A percentile compares a stretch with the other conserved stretches of the same genome.
These are phyloP conservation scores for Rhadinocentrus ornatus DNA, from an alignment of 2,797 vertebrate genomes.

Conservation along the genomic window DNA sequence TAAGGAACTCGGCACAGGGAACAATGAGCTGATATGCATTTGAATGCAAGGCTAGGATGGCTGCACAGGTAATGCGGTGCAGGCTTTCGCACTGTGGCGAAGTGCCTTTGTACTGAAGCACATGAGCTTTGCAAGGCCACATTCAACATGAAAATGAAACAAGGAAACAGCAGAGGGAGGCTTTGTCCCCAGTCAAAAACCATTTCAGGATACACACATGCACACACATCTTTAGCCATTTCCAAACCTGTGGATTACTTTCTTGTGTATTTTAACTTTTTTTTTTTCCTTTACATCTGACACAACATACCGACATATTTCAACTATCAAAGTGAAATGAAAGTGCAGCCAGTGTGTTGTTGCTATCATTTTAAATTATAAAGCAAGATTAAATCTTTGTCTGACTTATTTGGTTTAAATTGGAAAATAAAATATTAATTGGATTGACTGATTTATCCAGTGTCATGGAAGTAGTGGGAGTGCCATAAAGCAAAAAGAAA, in stretches of 20 bases:
- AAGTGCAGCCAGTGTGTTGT: neutral
- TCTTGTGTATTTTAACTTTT: slow-evolving; percentile 37
- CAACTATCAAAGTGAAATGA: slow-evolving; percentile 1
- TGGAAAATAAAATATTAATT: neutral
- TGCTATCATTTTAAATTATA: neutral
- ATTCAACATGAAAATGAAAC: slow-evolving; percentile 71
- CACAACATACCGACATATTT: slow-evolving; percentile 15
- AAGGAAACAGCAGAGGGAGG: slow-evolving; percentile 34
- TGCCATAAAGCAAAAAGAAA: slow-evolving; percentile 16
- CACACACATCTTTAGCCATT: slow-evolving; percentile 7
- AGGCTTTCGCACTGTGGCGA: slow-evolving; percentile 31
- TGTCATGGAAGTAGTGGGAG: neutral
- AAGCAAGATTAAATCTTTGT: slow-evolving; percentile 7
- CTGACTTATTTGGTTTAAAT: slow-evolving; percentile 18
- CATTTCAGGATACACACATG: slow-evolving; percentile 29
- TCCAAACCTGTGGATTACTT: slow-evolving; percentile 10
- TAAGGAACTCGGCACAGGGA: slow-evolving; percentile 47
- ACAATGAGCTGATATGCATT: slow-evolving; percentile 76
- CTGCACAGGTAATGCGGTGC: slow-evolving; percentile 56
- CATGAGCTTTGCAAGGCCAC: slow-evolving; percentile 54
- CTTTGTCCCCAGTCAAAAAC: slow-evolving; percentile 55
- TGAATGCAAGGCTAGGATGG: slow-evolving; percentile 66
- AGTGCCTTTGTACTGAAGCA: slow-evolving; percentile 64
- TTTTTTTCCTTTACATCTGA: slow-evolving; percentile 23
- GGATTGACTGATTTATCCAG: neutral